These are phyloP conservation scores for Ctena decussata DNA, from an alignment of 2,888 invertebrate genomes.

Conservation along the genomic window DNA sequence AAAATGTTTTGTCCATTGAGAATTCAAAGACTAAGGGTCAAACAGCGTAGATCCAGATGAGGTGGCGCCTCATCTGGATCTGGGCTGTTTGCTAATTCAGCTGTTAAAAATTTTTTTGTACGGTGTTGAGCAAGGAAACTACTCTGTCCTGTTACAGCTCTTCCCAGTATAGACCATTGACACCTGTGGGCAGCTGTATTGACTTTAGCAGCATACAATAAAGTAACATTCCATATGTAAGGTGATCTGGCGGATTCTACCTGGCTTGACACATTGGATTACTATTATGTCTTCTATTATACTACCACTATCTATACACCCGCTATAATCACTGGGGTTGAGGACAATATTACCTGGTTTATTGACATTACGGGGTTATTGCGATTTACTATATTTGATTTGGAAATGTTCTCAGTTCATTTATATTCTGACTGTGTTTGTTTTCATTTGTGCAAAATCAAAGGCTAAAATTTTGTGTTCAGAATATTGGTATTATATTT, in stretches of 20 bases:
- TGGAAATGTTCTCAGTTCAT: background rate
- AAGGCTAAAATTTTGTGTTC: no score
- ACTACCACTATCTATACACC: conserved; percentile 11
- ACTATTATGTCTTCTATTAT: conserved; percentile 28
- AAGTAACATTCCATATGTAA: conserved; percentile 28
- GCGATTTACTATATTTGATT: conserved; percentile 5
- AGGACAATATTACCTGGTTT: conserved; percentile 6
- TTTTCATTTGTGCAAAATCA: background rate
- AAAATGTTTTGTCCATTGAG: no score
- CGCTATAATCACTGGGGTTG: background rate
- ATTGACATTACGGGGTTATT: background rate
- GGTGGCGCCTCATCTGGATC: no score
- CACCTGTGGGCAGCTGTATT: background rate
- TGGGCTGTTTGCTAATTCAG: no score
- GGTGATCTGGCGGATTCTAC: conserved; percentile 41
- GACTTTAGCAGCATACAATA: background rate
- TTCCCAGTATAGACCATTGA: background rate
- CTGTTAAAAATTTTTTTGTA: no score
- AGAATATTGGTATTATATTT: no score
- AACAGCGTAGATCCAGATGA: no score
- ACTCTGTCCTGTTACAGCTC: background rate
- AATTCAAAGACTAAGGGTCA: no score
- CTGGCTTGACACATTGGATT: conserved; percentile 33
- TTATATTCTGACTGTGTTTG: background rate
- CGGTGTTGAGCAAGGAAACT: background rate